Base-by-base conservation (phyloP, 2,113 vertebrate genomes). In the Thamnaconus septentrionalis region DNA sequence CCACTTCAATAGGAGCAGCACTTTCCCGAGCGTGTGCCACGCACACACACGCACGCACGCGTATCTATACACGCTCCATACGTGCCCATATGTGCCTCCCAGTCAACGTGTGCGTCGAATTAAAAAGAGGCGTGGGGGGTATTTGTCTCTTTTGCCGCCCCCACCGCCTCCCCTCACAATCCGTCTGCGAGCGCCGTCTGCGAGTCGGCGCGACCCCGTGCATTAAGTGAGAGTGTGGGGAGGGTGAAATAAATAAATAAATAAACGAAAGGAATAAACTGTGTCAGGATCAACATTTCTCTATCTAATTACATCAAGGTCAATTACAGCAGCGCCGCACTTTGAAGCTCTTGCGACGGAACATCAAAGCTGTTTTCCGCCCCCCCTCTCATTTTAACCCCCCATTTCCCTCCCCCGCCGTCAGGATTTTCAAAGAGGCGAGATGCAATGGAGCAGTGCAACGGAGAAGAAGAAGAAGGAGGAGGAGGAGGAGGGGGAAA, bases 301-400 rank as follows among this genome's bases (percentile, higher is more conserved):
- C 64, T 41, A 55, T 47, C 76, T 81, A 84, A 88, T 88, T 87
- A 84, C 66, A 76, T 73, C 71, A 80, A 89, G 82, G 84, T 88
- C 84, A 84, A 81, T 85, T 85, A 80, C 59, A 73, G 75, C 77
- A 77, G 71, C 41, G 31, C 56, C 56, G 44, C 4, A 59, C 87
- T 89, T 89, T 89, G 86, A 89, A 87, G 86, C 79, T 83, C 72
- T 42, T 0, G 79, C 80, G 76, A 82, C 69, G 56, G 40, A 82
- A 87, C 86, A 83, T 88, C 88, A 89, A 88, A 89, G 80, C 80
- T 80, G 61, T 53, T 71, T 81, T 31, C 18, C 18, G 2, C 1
- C 18, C 18, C 18, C 18, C 18, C 18, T 31, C 18, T 31, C 18
- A 76, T 69, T 56, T 71, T 43, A 42, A 47, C 57, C 12, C 11